phyloP scores from a whole-genome alignment of 2,113 vertebrate genomes.

The Esox niger region DNA sequence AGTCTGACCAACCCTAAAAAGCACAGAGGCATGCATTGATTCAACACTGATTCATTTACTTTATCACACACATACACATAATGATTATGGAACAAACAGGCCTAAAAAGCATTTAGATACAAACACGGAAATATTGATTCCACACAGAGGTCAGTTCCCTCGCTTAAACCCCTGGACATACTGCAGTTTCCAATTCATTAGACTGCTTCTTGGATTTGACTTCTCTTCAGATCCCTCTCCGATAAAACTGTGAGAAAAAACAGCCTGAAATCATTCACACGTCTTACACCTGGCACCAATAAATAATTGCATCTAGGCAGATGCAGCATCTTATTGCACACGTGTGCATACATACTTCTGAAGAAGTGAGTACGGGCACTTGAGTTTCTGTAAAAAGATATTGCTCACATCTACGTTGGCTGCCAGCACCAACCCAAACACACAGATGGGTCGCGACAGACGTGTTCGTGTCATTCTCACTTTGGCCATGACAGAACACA shows the following conservation, averaged over 20 bases:
- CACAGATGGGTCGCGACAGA: conserved; percentile 15
- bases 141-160: neutral
- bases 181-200: neutral
- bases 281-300: too few species aligned
- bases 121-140: neutral
- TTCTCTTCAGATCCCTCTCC: too few species aligned
- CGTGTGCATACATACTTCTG: neutral
- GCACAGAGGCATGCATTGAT: neutral
- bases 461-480: conserved; percentile 12
- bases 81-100: neutral
- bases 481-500: conserved; percentile 7
- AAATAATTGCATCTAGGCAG: too few species aligned
- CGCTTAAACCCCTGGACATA: neutral
- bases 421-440: conserved; percentile 24
- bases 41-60: neutral
- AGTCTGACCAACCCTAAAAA: conserved; percentile 8
- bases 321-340: neutral
- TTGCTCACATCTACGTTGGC: conserved; percentile 8
- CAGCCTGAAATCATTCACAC: too few species aligned
- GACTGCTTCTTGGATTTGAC: neutral
- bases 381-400: conserved; percentile 16
- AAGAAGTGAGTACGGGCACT: conserved; percentile 19
- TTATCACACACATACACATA: neutral
- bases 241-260: too few species aligned
- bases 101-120: neutral